These are phyloP conservation scores for Stigmatopora argus DNA, from an alignment of 2,113 vertebrate species.

Conservation along the genomic window DNA sequence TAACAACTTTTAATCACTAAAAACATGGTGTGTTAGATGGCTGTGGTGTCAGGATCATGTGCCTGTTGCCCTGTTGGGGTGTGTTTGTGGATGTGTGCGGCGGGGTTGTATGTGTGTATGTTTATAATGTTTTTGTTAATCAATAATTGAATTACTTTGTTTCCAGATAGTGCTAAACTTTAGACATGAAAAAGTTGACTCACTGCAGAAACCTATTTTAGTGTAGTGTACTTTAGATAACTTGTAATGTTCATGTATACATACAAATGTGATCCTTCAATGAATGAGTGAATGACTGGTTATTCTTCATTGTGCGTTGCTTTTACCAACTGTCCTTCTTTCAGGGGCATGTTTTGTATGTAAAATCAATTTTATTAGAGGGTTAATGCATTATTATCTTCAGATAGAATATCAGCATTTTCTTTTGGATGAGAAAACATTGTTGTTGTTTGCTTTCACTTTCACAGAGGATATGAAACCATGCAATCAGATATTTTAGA, in stretches of 20 bases:
- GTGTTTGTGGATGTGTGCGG: no score
- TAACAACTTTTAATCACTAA: not conserved
- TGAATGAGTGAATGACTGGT: not conserved
- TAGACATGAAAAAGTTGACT: not conserved
- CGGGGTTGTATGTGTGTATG: no score
- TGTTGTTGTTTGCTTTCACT: conserved; percentile 19
- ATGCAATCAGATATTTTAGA: conserved; percentile 41
- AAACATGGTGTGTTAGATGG: no score
- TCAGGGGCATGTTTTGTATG: conserved; percentile 6
- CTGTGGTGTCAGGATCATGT: not conserved
- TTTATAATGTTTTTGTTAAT: no score
- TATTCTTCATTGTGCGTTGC: not conserved
- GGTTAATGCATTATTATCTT: conserved; percentile 17
- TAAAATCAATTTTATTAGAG: conserved; percentile 30
- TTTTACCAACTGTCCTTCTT: conserved; percentile 6
- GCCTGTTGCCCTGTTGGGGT: no score
- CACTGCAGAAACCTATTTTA: not conserved
- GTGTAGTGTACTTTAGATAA: not conserved
- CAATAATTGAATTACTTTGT: no score
- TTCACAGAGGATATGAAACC: conserved; percentile 53
- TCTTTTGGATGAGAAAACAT: conserved; percentile 10
- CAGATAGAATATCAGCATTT: conserved; percentile 21
- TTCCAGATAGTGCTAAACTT: not conserved
- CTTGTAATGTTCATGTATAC: not conserved
- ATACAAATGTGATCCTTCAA: not conserved